Conservation (phyloP, 92 coral and sea anemone genomes). For the Parazoanthus swiftii region DNA sequence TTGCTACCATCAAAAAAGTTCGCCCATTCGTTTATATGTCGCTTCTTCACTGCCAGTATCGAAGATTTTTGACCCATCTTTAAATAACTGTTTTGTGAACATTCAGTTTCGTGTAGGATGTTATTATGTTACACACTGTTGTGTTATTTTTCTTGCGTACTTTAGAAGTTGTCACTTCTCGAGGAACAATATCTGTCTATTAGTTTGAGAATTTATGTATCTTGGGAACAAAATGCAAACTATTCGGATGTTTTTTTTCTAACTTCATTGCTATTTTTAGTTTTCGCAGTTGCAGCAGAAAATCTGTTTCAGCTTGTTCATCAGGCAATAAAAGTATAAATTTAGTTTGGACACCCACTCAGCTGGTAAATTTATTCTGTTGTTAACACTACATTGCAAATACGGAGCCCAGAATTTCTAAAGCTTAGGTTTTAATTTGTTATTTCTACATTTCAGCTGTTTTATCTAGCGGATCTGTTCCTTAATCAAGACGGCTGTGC, state of each 20-base stretch:
- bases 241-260: neutral
- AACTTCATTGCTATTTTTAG: neutral
- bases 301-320: neutral
- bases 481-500: no score
- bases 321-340: neutral
- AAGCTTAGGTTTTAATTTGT: no score
- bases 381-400: no score
- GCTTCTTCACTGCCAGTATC: neutral
- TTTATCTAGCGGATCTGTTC: no score
- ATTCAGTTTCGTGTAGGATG: no score
- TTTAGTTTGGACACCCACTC: neutral
- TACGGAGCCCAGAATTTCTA: no score
- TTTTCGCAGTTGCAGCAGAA: neutral
- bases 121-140: neutral
- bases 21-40: neutral
- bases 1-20: neutral
- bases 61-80: constrained; percentile 29
- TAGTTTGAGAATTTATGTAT: neutral
- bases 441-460: no score
- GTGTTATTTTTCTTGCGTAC: no score
- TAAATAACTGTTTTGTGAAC: neutral
- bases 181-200: neutral
- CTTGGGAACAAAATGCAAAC: neutral
- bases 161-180: no score
- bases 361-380: no score